These are phyloP conservation scores for Andrena haemorrhoa DNA, from an alignment of 2,888 invertebrate genomes.

Conservation along the genomic window DNA sequence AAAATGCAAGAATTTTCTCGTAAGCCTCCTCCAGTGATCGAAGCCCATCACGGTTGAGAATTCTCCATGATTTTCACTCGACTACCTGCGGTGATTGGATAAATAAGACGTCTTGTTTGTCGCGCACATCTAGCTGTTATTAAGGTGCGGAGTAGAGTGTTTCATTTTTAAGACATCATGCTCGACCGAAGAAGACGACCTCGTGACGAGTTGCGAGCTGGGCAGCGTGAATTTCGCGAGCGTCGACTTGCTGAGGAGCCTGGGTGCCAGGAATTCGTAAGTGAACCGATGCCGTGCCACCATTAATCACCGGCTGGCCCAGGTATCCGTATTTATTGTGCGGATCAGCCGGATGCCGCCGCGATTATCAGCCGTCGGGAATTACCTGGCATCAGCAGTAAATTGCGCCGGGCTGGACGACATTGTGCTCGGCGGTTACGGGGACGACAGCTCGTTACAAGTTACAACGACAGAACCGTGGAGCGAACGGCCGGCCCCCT, in stretches of 20 bases:
- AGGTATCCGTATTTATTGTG: slow-evolving; percentile 75
- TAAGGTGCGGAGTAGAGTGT: too few species aligned
- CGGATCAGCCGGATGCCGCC: slow-evolving; percentile 72
- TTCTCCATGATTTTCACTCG: background rate
- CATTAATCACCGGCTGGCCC: slow-evolving; percentile 64
- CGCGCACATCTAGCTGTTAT: background rate
- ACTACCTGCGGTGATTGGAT: background rate
- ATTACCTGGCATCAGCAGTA: slow-evolving; percentile 75
- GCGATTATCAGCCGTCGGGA: slow-evolving; percentile 73
- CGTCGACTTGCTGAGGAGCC: background rate
- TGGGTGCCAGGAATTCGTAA: slow-evolving; percentile 38
- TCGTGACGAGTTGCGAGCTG: background rate
- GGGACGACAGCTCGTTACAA: slow-evolving; percentile 58
- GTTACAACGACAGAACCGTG: slow-evolving; percentile 50
- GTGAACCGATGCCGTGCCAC: slow-evolving; percentile 20
- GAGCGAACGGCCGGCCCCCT: slow-evolving; percentile 4
- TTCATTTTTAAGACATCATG: background rate
- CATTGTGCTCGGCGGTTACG: slow-evolving; percentile 58
- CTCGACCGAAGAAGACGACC: background rate
- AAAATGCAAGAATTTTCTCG: slow-evolving; percentile 6
- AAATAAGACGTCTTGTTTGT: background rate
- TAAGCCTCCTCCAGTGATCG: background rate
- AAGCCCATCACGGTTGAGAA: background rate
- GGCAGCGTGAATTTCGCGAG: background rate
- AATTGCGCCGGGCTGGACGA: slow-evolving; percentile 65